A percentile compares a stretch with the other conserved stretches of the same genome.
phyloP scores from a whole-genome alignment of 2,888 invertebrate genomes.

The Odontocolon sp. region DNA sequence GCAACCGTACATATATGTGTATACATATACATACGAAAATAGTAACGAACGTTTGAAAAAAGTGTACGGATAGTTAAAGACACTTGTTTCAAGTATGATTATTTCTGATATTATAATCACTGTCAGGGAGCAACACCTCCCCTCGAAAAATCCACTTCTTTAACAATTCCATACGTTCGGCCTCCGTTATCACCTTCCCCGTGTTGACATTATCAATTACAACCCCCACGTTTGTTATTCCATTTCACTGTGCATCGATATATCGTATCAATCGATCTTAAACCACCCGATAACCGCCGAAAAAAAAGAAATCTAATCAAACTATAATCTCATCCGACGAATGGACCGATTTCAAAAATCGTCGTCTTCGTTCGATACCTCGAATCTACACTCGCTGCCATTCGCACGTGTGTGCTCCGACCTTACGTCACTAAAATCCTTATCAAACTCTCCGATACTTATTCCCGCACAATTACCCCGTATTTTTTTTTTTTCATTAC shows the following conservation, averaged over 20 bases:
- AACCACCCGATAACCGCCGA: too few relatives aligned
- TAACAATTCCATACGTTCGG: conserved; percentile 70
- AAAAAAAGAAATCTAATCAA: too few relatives aligned
- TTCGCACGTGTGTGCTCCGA: conserved; percentile 44
- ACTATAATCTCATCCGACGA: too few relatives aligned
- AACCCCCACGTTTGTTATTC: neutral
- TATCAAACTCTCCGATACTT: neutral
- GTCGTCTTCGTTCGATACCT: conserved; percentile 52
- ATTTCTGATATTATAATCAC: conserved; percentile 59
- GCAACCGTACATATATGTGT: too few relatives aligned
- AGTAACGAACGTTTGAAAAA: too few relatives aligned
- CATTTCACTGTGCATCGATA: neutral
- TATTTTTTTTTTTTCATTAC: too few relatives aligned
- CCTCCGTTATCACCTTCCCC: conserved; percentile 17
- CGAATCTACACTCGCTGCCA: conserved; percentile 42
- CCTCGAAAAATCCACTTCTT: conserved; percentile 72
- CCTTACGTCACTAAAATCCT: neutral
- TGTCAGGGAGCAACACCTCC: conserved; percentile 71
- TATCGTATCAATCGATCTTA: too few relatives aligned
- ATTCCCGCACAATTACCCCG: neutral
- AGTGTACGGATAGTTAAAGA: too few relatives aligned
- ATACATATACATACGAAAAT: too few relatives aligned
- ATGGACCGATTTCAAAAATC: too few relatives aligned
- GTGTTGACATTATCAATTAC: neutral
- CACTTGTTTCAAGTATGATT: neutral